Percentiles rank a stretch among this genome's conserved stretches.
These are phyloP conservation scores for Pyxicephalus adspersus DNA, from an alignment of 2,113 vertebrate genomes.

Conservation along the genomic window DNA sequence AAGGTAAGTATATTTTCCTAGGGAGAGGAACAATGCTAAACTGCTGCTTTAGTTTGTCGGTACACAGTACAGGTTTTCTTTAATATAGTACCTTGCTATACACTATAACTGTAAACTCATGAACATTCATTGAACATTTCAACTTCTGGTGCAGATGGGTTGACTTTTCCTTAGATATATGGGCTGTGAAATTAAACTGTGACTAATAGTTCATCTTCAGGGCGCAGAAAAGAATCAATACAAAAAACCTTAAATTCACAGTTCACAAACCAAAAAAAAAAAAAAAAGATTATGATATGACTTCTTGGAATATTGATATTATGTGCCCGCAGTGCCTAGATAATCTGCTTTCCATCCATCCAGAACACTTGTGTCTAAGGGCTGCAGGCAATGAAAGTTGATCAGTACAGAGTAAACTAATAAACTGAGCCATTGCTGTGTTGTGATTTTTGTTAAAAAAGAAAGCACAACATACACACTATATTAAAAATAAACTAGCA, in stretches of 20 bases:
- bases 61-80: too few species aligned
- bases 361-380: neutral
- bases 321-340: neutral
- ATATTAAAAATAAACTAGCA: too few species aligned
- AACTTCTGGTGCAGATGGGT: neutral
- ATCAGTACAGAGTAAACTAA: neutral
- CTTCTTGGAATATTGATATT: neutral
- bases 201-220: neutral
- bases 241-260: constrained; percentile 2
- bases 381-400: neutral
- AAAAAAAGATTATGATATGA: neutral
- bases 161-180: neutral
- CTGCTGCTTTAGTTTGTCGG: too few species aligned
- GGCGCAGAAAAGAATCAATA: neutral
- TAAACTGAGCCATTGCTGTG: neutral
- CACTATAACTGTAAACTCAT: neutral
- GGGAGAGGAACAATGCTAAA: too few species aligned
- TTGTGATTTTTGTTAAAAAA: too few species aligned
- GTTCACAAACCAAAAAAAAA: neutral
- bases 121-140: neutral
- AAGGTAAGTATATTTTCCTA: too few species aligned
- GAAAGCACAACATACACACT: too few species aligned
- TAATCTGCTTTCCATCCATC: neutral
- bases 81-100: too few species aligned
- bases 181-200: constrained; percentile 1